Evolutionary conservation across 1,140 invertebrate genomes (phyloP).

Genomic region (Sitobion miscanthi): DNA sequence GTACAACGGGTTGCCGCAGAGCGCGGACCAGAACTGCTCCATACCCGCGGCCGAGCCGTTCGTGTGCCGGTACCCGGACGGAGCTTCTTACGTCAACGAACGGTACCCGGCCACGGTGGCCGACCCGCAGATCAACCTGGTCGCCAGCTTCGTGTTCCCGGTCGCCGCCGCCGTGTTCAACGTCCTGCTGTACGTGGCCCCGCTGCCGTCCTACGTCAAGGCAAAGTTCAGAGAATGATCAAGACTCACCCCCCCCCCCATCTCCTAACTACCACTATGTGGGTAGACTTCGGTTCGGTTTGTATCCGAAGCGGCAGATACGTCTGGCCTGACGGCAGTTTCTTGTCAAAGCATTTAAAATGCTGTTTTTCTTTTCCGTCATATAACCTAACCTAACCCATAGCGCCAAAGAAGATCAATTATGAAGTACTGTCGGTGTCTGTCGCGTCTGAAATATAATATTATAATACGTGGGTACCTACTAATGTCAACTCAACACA

Average conservation of each 20-base stretch:
- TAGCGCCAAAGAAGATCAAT: background rate
- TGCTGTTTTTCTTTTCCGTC: background rate
- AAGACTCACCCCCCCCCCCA: background rate
- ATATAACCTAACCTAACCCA: background rate
- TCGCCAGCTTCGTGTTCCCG: conserved; percentile 83
- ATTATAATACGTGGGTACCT: background rate
- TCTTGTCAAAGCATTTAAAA: background rate
- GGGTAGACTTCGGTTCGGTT: background rate
- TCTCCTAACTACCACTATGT: no score
- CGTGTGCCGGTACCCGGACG: conserved; percentile 75
- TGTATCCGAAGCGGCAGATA: background rate
- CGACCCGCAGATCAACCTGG: conserved; percentile 77
- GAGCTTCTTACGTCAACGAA: conserved; percentile 76
- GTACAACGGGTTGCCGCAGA: conserved; percentile 33
- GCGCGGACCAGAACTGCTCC: conserved; percentile 38
- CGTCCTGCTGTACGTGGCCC: conserved; percentile 83
- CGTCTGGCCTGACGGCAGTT: background rate
- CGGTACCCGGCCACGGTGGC: conserved; percentile 73
- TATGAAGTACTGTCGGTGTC: background rate
- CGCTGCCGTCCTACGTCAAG: conserved; percentile 83
- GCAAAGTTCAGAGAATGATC: conserved; percentile 84
- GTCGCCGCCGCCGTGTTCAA: conserved; percentile 81
- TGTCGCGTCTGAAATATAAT: background rate
- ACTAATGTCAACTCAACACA: background rate
- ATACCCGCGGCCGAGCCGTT: conserved; percentile 12